Evolutionary conservation across 1,140 invertebrate species (phyloP), one percentile per base, ranked within the genome.

Genomic region (Marisa cornuarietis): DNA sequence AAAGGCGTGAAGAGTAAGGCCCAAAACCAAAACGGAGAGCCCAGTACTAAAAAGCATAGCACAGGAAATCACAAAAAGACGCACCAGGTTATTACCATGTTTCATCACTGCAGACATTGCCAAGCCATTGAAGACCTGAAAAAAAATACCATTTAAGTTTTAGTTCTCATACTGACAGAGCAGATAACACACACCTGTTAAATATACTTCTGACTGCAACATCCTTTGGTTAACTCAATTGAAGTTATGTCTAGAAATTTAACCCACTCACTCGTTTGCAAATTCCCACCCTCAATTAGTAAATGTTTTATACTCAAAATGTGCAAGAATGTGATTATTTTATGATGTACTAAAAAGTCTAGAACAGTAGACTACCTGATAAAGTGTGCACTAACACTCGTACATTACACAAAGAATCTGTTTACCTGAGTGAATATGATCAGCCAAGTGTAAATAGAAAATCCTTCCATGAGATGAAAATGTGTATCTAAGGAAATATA

Each of bases 31-130:
- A 1, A 90, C 82, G 20, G 90, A 88, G 0, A 90, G 71, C 5
- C 87, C 58, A 4, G 89, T 89, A 14, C 89, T 87, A 13, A 89
- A 83, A n/a, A 90, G 63, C 83, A 90, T 88, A 51, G 90, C 89
- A 68, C 83, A 87, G 6, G 90, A 89, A 18, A 91, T 88, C 74
- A 91, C 82, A 79, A 91, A 91, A 16, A 91, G 85, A 0, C 91
- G 85, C 20, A 87, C 88, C 18, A 91, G 87, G 82, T 91, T 91
- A 75, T 85, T 91, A 63, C 87, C 86, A 69, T 90, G 86, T 81
- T 91, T 91, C 87, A 91, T 89, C 5, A 91, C 84, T 54, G 87
- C 76, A 1, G 90, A 90, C 88, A 91, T 90, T 14, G 89, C 86
- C 54, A 91, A 81, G 20, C 90, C 90, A 79, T 86, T 88, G 61